phyloP scores from a whole-genome alignment of 2,888 invertebrate species.

The Anarsia innoxiella region DNA sequence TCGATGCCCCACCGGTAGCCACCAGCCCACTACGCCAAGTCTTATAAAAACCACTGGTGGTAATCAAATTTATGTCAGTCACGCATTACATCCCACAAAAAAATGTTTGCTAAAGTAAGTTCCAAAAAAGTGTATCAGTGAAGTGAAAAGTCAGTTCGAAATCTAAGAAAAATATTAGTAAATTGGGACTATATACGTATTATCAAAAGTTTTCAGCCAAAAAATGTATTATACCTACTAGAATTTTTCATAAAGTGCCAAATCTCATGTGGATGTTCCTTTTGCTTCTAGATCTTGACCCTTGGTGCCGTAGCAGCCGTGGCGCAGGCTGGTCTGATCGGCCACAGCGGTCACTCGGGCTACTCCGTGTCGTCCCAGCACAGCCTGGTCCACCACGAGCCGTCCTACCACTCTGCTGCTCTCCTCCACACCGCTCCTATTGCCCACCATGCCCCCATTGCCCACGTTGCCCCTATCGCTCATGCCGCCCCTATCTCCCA shows the following conservation, averaged over 20 bases:
- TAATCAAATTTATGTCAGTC: slow-evolving; percentile 64
- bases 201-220: no score
- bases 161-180: neutral
- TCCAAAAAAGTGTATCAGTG: slow-evolving; percentile 8
- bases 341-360: slow-evolving; percentile 37
- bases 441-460: slow-evolving; percentile 25
- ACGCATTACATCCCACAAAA: slow-evolving; percentile 55
- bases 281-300: slow-evolving; percentile 45
- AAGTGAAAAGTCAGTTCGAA: neutral
- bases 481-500: slow-evolving; percentile 26
- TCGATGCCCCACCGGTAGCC: slow-evolving; percentile 23
- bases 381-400: slow-evolving; percentile 30
- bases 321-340: slow-evolving; percentile 67
- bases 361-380: slow-evolving; percentile 33
- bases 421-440: slow-evolving; percentile 24
- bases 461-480: slow-evolving; percentile 24
- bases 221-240: no score
- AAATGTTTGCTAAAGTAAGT: slow-evolving; percentile 70
- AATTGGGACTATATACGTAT: no score
- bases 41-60: slow-evolving; percentile 66
- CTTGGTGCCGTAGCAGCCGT: slow-evolving; percentile 54
- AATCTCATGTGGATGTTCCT: no score
- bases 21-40: slow-evolving; percentile 50
- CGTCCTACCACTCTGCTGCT: slow-evolving; percentile 15
- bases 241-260: no score